These are phyloP conservation scores for Aradophagus sp. DNA, from an alignment of 1,140 invertebrate genomes.

Conservation along the genomic window DNA sequence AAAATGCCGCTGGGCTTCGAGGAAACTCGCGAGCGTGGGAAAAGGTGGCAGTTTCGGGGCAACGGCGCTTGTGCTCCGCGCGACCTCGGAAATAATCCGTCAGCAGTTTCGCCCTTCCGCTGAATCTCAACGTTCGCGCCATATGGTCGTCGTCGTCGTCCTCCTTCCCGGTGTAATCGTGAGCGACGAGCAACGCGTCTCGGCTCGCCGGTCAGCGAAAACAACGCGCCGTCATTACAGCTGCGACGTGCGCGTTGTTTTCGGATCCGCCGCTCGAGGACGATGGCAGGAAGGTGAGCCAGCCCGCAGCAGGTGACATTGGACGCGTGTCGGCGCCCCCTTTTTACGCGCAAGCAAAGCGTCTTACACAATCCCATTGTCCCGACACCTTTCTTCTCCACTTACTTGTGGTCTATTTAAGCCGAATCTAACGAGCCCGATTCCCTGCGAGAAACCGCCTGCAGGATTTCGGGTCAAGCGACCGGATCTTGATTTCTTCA, in stretches of 20 bases:
- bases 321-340: slow-evolving; percentile 72
- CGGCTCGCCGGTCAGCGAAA: slow-evolving; percentile 63
- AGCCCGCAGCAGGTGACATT: slow-evolving; percentile 72
- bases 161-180: no score
- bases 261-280: no score
- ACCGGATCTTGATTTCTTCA: slow-evolving; percentile 24
- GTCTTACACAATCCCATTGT: slow-evolving; percentile 72
- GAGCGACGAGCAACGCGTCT: slow-evolving; percentile 55
- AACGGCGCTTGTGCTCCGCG: no score
- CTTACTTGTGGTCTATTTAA: slow-evolving; percentile 66
- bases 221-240: slow-evolving; percentile 65
- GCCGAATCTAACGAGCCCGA: slow-evolving; percentile 46
- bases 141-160: slow-evolving; percentile 65
- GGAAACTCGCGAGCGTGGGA: slow-evolving; percentile 38
- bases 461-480: slow-evolving; percentile 47
- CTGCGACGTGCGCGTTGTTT: slow-evolving; percentile 58
- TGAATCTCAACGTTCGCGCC: slow-evolving; percentile 69
- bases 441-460: slow-evolving; percentile 38
- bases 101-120: slow-evolving; percentile 40
- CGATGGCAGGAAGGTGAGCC: no score
- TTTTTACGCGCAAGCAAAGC: slow-evolving; percentile 66
- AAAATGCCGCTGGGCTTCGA: no score
- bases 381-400: slow-evolving; percentile 65
- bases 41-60: slow-evolving; percentile 14
- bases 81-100: no score